Percentiles rank a stretch among this genome's conserved stretches.
These are phyloP conservation scores for Bubo bubo DNA, from an alignment of 2,113 vertebrate species.

Conservation along the genomic window DNA sequence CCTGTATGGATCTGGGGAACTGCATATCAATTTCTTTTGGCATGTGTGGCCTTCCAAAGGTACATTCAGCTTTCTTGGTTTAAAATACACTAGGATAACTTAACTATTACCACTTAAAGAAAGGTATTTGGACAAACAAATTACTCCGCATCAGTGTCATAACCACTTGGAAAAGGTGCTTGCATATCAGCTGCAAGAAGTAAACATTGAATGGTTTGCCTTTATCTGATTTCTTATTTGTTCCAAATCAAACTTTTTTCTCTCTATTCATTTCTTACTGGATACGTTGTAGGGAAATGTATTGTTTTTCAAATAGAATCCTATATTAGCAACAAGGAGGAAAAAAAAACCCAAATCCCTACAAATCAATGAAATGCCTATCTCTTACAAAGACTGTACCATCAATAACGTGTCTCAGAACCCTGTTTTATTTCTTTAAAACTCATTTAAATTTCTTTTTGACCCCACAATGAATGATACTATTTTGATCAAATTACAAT, in stretches of 20 bases:
- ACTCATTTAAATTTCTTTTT: constrained; percentile 8
- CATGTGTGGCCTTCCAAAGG: neutral
- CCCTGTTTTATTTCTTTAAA: neutral
- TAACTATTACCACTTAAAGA: neutral
- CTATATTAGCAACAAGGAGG: neutral
- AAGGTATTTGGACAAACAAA: neutral
- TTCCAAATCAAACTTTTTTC: neutral
- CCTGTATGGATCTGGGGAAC: neutral
- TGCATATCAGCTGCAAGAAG: neutral
- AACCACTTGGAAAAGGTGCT: neutral
- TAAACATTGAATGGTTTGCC: neutral
- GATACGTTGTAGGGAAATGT: neutral
- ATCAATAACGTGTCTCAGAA: neutral
- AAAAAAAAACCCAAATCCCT: neutral
- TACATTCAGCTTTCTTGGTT: neutral
- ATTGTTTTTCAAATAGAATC: neutral
- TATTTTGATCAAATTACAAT: constrained; percentile 25
- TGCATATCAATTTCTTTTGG: neutral
- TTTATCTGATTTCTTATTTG: neutral
- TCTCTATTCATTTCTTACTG: neutral
- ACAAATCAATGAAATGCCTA: neutral
- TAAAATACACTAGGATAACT: neutral
- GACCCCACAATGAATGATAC: neutral
- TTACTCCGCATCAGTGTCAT: neutral
- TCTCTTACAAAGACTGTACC: neutral